phyloP scores from a whole-genome alignment of 2,113 vertebrate species.

The Cromileptes altivelis region DNA sequence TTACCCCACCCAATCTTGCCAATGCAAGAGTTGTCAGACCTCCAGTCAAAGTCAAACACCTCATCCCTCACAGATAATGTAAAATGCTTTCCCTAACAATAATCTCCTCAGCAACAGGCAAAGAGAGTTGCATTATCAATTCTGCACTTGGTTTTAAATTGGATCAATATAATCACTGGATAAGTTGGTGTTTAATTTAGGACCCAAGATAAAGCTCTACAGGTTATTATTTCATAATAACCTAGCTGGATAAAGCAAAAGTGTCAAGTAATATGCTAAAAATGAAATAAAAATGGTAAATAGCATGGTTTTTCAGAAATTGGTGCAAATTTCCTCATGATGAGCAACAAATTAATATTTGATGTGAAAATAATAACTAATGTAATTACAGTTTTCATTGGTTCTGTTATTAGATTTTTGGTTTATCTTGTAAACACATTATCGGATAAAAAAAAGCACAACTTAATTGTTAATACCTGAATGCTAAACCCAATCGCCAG shows the following conservation, averaged over 20 bases:
- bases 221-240: neutral
- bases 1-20: neutral
- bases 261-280: neutral
- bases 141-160: neutral
- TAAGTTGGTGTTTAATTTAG: slow-evolving; percentile 12
- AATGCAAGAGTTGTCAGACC: slow-evolving; percentile 31
- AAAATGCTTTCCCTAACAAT: slow-evolving; percentile 10
- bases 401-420: neutral
- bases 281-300: neutral
- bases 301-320: neutral
- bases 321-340: neutral
- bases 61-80: slow-evolving; percentile 8
- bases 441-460: neutral
- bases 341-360: no score
- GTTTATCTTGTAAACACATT: neutral
- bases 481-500: neutral
- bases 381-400: neutral
- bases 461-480: neutral
- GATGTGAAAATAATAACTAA: neutral
- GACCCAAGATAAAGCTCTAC: neutral
- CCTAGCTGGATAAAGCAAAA: neutral
- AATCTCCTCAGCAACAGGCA: slow-evolving; percentile 55
- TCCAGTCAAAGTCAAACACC: slow-evolving; percentile 20
- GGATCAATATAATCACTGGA: slow-evolving; percentile 19
- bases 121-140: slow-evolving; percentile 17